phyloP scores from a whole-genome alignment of 2,888 invertebrate species.

The Fissipunctia ypsillon region DNA sequence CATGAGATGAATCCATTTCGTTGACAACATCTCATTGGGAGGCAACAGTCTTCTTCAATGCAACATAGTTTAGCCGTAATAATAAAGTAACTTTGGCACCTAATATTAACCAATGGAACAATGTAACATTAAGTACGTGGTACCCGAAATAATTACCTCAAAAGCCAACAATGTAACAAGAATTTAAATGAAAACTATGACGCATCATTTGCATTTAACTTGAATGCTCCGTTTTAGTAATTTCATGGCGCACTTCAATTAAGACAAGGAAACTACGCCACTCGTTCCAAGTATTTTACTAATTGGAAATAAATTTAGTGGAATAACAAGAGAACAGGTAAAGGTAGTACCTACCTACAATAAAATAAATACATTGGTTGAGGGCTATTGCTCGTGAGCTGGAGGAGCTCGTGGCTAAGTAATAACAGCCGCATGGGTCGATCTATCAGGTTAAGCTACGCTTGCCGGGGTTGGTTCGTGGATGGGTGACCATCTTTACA shows the following conservation, averaged over 20 bases:
- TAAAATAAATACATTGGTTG: background rate
- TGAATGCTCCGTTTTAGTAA: slow-evolving; percentile 43
- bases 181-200: slow-evolving; percentile 52
- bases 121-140: background rate
- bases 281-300: slow-evolving; percentile 57
- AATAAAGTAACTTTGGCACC: slow-evolving; percentile 4
- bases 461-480: no score
- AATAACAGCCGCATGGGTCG: no score
- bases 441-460: no score
- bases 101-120: slow-evolving; percentile 19
- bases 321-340: slow-evolving; percentile 39
- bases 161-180: slow-evolving; percentile 31
- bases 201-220: slow-evolving; percentile 50
- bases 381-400: no score
- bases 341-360: background rate
- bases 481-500: no score
- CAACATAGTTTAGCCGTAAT: background rate
- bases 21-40: background rate
- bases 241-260: slow-evolving; percentile 55
- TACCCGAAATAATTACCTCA: slow-evolving; percentile 20
- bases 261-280: slow-evolving; percentile 56
- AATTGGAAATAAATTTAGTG: slow-evolving; percentile 60
- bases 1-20: background rate
- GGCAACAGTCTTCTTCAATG: background rate
- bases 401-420: no score